Percentiles rank a stretch among this genome's conserved stretches.
phyloP scores from a whole-genome alignment of 2,888 invertebrate genomes.

The Flexamia atlantica region DNA sequence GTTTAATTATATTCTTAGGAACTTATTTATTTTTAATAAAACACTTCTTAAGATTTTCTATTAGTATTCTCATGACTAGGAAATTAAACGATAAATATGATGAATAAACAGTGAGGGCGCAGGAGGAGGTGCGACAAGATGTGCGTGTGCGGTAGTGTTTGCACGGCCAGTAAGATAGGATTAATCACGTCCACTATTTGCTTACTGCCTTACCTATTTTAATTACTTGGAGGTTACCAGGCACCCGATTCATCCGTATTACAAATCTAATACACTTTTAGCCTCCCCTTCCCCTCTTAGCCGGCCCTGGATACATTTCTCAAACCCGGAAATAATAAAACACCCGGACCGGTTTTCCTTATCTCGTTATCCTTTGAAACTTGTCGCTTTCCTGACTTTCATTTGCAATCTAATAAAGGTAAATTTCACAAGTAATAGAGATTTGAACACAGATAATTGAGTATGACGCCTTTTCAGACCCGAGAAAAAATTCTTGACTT shows the following conservation, averaged over 20 bases:
- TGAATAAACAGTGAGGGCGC: too few species aligned
- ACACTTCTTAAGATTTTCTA: too few species aligned
- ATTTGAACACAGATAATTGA: too few species aligned
- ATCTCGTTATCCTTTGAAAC: conserved; percentile 43
- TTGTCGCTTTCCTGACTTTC: conserved; percentile 2
- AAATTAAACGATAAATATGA: too few species aligned
- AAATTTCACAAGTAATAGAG: neutral
- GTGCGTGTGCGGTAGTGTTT: conserved; percentile 29
- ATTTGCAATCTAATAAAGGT: conserved; percentile 33
- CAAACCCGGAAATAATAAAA: conserved; percentile 48
- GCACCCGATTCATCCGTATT: conserved; percentile 39
- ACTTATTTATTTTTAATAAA: too few species aligned
- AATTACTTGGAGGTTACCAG: conserved; percentile 62
- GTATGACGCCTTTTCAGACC: too few species aligned
- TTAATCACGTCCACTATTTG: conserved; percentile 60
- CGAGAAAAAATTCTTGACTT: too few species aligned
- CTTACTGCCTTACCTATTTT: conserved; percentile 61
- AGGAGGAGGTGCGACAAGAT: too few species aligned
- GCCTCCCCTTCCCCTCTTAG: conserved; percentile 29
- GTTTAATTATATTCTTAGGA: too few species aligned
- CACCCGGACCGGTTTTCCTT: conserved; percentile 43
- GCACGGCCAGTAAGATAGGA: conserved; percentile 42
- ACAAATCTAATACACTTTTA: conserved; percentile 62
- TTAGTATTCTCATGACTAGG: too few species aligned
- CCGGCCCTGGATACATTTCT: conserved; percentile 14